Conservation (phyloP, 2,888 invertebrate genomes). For the Alitta virens region DNA sequence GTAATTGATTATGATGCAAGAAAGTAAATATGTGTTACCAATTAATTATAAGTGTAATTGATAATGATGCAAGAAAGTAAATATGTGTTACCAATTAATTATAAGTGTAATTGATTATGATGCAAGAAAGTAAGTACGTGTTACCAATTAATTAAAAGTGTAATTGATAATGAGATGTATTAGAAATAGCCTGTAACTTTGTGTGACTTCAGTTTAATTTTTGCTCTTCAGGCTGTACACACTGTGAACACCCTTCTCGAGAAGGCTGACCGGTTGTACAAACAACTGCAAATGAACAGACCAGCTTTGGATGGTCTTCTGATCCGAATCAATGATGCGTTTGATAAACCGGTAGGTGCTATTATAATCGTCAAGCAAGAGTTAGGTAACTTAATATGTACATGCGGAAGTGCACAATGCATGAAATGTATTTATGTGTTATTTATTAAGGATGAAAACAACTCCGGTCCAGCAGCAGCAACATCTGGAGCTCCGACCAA, state of each 20-base stretch:
- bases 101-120: slow-evolving; percentile 95
- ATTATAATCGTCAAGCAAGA: too few species aligned
- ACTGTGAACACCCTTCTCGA: slow-evolving; percentile 87
- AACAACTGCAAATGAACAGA: slow-evolving; percentile 84
- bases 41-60: too few species aligned
- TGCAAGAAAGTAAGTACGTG: slow-evolving; percentile 67
- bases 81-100: too few species aligned
- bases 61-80: slow-evolving; percentile 83
- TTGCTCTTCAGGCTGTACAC: slow-evolving; percentile 70
- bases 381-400: too few species aligned
- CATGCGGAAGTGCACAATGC: too few species aligned
- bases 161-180: too few species aligned
- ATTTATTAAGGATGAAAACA: too few species aligned
- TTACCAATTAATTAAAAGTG: too few species aligned
- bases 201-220: not conserved
- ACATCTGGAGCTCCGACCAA: slow-evolving; percentile 2
- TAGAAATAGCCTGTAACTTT: not conserved
- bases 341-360: slow-evolving; percentile 11
- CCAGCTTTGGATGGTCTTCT: slow-evolving; percentile 82
- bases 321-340: slow-evolving; percentile 62
- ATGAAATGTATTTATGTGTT: too few species aligned
- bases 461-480: not conserved
- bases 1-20: slow-evolving; percentile 94
- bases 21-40: slow-evolving; percentile 60
- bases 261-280: slow-evolving; percentile 91